Evolutionary conservation across 2,888 invertebrate genomes (phyloP), one percentile per base, ranked within the genome.

Genomic region (Graphium colonna): DNA sequence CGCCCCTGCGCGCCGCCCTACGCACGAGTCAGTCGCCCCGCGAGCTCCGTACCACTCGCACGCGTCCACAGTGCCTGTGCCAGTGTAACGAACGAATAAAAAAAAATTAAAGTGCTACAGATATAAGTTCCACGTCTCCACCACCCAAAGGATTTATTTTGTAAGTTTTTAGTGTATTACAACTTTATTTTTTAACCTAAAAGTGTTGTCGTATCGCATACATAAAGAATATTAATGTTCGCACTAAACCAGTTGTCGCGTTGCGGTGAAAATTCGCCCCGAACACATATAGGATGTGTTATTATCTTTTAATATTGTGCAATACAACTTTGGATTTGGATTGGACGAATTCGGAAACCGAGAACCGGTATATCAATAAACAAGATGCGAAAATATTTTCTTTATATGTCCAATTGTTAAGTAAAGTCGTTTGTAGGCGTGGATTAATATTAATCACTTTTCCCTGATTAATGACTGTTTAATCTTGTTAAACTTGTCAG

Each of bases 1-100:
- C 65, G 68, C 68, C 64, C 59, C 49, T 60, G 58, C 51, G 15
- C 16, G 45, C 60, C 57, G 48, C 43, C 31, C 59, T 56, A 58
- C 56, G 56, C 54, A 56, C 54, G 49, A 42, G 60, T 57, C 65
- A 79, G 79, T 79, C 69, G 61, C 61, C 70, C 70, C 78, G 73
- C 73, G 75, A 70, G 69, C 69, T 64, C 63, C 75, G 73, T 51
- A 49, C 47, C 52, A 58, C 60, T 45, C 66, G 62, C 73, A 75
- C 78, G 79, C 68, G 68, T 56, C 48, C 64, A 13, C 66, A 61
- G 52, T 56, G 51, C 49, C 57, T 2, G 36, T 51, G 56, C 50
- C 49, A 16, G 18, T 26, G 44, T 41, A 46, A 47, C 15, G 16
- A 16, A 42, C 17, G n/a, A n/a, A n/a, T n/a, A n/a, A n/a, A n/a